Evolutionary conservation across 2,888 invertebrate species (phyloP), one percentile per base, ranked within the genome.

Genomic region (Chymomyza caudatula): DNA sequence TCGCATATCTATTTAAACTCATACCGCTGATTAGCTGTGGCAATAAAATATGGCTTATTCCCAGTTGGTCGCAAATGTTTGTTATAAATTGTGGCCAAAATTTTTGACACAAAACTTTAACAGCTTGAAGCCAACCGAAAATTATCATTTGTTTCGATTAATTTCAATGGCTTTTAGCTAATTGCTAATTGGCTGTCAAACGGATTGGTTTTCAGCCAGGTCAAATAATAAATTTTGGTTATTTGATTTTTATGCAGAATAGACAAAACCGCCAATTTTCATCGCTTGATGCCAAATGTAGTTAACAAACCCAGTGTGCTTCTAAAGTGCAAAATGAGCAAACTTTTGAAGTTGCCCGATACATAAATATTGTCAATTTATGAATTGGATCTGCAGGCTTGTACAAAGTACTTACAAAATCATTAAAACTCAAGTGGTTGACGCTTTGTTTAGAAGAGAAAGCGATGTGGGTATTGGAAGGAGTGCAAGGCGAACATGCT

Each of bases 131-230:
- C 11, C 29, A 4, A 37, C 62, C 23, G 22, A 49, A 63, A 69
- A 63, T 55, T 49, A 29, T 54, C 68, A 68, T 63, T 68, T 70
- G 67, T 69, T 68, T 68, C 69, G 47, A 54, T 69, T 69, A 69
- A 69, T 68, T 68, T 42, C 63, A 19, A 69, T 68, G 69, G 63
- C 69, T 69, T 68, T 68, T 47, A 25, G 37, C 57, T 20, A 37
- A 19, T 37, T n/a, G 55, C 60, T 69, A 63, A 73, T 69, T 69
- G 58, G 52, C 8, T 37, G 29, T 37, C 29, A 37, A 37, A 37
- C 29, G 29, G 11, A 37, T 37, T 37, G 29, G 29, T 37, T 37
- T 43, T 63, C 23, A 55, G 47, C 19, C 47, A 17, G 47, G 47
- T 5, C 47, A 6, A 17, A 6, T n/a, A 47, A 47, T 19, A 47